Evolutionary conservation across 2,888 invertebrate species (phyloP).

Genomic region (Deilephila elpenor): DNA sequence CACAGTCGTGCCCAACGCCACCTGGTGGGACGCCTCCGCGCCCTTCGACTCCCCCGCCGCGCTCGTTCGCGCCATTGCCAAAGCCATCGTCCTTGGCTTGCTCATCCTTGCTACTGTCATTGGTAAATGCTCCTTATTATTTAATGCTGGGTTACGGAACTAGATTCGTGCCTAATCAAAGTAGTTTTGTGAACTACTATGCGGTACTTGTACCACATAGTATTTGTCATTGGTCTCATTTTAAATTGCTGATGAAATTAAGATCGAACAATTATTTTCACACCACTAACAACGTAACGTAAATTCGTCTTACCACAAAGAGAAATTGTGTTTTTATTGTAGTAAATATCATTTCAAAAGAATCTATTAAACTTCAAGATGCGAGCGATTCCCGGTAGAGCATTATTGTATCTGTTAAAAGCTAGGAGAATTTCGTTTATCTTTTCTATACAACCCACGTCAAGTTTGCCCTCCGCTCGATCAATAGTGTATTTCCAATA

Average conservation of each 20-base stretch:
- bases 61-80: conserved; percentile 86
- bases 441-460: neutral
- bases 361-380: neutral
- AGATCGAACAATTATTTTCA: too few relatives aligned
- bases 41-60: conserved; percentile 81
- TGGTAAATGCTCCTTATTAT: conserved; percentile 66
- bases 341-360: neutral
- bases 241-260: too few relatives aligned
- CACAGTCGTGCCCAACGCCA: conserved; percentile 66
- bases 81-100: conserved; percentile 84
- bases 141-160: neutral
- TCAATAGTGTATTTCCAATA: neutral
- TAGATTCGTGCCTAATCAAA: too few relatives aligned
- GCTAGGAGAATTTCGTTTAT: conserved; percentile 7
- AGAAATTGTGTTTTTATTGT: neutral
- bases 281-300: too few relatives aligned
- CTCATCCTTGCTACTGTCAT: conserved; percentile 87
- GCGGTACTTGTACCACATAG: too few relatives aligned
- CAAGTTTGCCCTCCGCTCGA: conserved; percentile 12
- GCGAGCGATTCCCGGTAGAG: neutral
- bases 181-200: too few relatives aligned
- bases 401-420: conserved; percentile 7
- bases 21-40: conserved; percentile 75
- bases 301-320: neutral
- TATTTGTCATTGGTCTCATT: too few relatives aligned